These are phyloP conservation scores for Mimas tiliae DNA, from an alignment of 2,888 invertebrate species.

Conservation along the genomic window DNA sequence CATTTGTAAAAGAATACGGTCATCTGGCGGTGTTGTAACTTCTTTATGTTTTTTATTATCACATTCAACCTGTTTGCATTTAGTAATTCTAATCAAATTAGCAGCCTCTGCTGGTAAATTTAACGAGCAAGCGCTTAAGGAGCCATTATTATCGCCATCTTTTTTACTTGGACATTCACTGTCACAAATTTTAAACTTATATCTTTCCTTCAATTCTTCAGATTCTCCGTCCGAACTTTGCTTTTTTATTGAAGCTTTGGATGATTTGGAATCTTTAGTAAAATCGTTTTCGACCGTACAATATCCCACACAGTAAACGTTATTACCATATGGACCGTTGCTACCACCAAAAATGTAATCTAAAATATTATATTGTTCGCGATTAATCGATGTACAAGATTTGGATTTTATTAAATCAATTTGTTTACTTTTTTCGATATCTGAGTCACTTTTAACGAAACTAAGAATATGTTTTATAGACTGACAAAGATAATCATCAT, in stretches of 20 bases:
- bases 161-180: constrained; percentile 46
- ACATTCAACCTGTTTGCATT: constrained; percentile 61
- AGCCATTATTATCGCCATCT: constrained; percentile 33
- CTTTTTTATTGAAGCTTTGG: constrained; percentile 37
- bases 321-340: constrained; percentile 48
- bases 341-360: constrained; percentile 63
- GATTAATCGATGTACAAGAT: constrained; percentile 52
- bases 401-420: constrained; percentile 47
- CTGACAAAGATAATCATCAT: background rate
- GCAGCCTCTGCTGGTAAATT: constrained; percentile 52
- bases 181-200: constrained; percentile 49
- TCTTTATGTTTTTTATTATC: constrained; percentile 47
- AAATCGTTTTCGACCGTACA: constrained; percentile 63
- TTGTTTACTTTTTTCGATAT: constrained; percentile 40
- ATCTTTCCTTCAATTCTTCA: constrained; percentile 37
- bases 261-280: constrained; percentile 31
- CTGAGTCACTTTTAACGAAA: constrained; percentile 51
- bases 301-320: constrained; percentile 67
- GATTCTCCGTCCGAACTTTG: constrained; percentile 39
- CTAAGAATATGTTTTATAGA: constrained; percentile 27
- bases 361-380: constrained; percentile 50
- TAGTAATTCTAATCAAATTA: constrained; percentile 49
- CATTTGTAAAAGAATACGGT: constrained; percentile 56
- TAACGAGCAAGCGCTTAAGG: constrained; percentile 51
- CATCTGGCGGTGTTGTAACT: constrained; percentile 51